These are phyloP conservation scores for Eulemur mongoz DNA, from an alignment of 2,797 vertebrate species.

Conservation along the genomic window DNA sequence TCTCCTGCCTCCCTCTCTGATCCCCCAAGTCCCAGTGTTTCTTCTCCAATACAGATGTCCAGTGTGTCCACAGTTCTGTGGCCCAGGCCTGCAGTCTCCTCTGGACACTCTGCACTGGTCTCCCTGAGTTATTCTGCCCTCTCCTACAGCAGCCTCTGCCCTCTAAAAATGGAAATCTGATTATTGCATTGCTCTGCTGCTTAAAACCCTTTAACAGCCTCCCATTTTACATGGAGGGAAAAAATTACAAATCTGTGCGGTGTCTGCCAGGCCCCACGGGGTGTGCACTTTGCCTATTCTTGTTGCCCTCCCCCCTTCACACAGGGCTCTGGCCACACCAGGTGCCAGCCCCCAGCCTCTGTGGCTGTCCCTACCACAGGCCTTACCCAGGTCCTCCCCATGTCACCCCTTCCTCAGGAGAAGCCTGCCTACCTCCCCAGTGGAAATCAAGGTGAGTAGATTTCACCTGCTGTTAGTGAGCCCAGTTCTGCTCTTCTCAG, in stretches of 20 bases:
- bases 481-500: not conserved
- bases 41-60: accelerated
- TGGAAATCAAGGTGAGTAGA: accelerated
- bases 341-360: not conserved
- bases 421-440: not conserved
- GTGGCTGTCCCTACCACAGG: not conserved
- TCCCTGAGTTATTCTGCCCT: not conserved
- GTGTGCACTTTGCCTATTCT: not conserved
- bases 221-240: accelerated
- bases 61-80: not conserved
- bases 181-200: not conserved
- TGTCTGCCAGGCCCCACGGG: accelerated
- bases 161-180: not conserved
- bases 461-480: not conserved
- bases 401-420: not conserved
- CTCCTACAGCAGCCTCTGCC: not conserved
- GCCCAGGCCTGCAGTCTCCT: not conserved
- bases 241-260: accelerated
- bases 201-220: no score
- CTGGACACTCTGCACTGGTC: no score
- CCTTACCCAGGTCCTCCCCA: not conserved
- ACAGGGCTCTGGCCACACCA: not conserved
- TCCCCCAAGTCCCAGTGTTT: not conserved
- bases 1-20: not conserved
- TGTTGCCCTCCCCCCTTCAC: accelerated